Conservation (phyloP, 2,888 invertebrate genomes). For the Pristionchus arcanus region DNA sequence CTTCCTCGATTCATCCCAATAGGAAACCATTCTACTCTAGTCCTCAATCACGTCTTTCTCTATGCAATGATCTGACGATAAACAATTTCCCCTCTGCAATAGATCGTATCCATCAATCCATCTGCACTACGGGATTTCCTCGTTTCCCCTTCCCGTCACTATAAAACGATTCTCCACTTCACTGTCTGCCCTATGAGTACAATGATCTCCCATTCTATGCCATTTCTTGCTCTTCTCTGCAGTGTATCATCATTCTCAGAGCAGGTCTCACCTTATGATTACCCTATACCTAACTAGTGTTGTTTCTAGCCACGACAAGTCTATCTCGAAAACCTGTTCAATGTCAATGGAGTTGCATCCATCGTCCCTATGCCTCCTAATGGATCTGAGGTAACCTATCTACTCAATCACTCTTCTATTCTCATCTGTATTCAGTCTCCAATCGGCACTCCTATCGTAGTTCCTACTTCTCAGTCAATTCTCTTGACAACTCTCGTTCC, state of each 20-base stretch:
- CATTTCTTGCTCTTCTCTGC: background rate
- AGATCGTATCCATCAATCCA: background rate
- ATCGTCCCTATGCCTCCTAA: background rate
- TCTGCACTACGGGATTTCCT: slow-evolving; percentile 11
- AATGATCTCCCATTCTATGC: background rate
- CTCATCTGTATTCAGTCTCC: background rate
- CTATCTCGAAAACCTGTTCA: background rate
- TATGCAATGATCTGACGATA: slow-evolving; percentile 25
- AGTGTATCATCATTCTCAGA: background rate
- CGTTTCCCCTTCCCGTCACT: background rate
- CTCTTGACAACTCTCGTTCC: background rate
- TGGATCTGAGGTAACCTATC: background rate
- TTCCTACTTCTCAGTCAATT: background rate
- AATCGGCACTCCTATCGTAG: background rate
- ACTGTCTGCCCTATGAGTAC: background rate
- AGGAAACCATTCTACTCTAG: background rate
- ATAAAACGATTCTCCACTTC: background rate
- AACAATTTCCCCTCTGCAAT: background rate
- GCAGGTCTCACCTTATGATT: background rate
- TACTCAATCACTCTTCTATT: background rate
- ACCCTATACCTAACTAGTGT: background rate
- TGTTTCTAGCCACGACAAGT: background rate
- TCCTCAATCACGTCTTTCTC: background rate
- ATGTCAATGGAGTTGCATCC: background rate
- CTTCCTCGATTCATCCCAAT: slow-evolving; percentile 2